A percentile compares a stretch with the other conserved stretches of the same genome.
phyloP scores from a whole-genome alignment of 2,113 vertebrate species.

The Heliornis fulica region DNA sequence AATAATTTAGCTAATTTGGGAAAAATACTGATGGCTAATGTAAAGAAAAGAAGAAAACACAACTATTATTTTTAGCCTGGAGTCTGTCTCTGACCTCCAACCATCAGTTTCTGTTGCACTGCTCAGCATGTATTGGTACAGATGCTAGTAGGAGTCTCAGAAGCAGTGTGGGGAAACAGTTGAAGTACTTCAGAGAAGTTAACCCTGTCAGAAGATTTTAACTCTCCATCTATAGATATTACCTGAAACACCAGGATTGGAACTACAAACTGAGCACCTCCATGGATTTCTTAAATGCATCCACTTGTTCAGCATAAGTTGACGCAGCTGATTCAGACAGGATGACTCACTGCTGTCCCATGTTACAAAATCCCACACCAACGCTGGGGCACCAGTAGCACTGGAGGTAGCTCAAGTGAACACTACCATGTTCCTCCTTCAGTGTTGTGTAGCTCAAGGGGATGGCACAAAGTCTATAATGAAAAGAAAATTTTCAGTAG shows the following conservation, averaged over 20 bases:
- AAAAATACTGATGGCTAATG: not conserved
- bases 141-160: not conserved
- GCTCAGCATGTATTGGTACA: not conserved
- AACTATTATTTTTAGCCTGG: not conserved
- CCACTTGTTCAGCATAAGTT: not conserved
- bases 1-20: not conserved
- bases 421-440: not conserved
- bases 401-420: not conserved
- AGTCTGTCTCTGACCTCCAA: not conserved
- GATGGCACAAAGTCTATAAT: not conserved
- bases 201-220: not conserved
- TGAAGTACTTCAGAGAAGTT: not conserved
- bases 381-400: not conserved
- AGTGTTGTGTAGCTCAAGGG: not conserved
- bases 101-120: not conserved
- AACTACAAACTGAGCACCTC: not conserved
- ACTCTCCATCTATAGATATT: not conserved
- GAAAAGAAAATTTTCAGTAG: not conserved
- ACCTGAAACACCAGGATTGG: not conserved
- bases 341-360: not conserved
- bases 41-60: not conserved
- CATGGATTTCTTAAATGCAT: not conserved
- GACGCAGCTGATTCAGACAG: not conserved
- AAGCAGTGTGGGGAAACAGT: rapidly evolving
- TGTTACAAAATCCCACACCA: not conserved